Evolutionary conservation across 2,888 invertebrate species (phyloP).

Genomic region (Orchesellides sinensis): DNA sequence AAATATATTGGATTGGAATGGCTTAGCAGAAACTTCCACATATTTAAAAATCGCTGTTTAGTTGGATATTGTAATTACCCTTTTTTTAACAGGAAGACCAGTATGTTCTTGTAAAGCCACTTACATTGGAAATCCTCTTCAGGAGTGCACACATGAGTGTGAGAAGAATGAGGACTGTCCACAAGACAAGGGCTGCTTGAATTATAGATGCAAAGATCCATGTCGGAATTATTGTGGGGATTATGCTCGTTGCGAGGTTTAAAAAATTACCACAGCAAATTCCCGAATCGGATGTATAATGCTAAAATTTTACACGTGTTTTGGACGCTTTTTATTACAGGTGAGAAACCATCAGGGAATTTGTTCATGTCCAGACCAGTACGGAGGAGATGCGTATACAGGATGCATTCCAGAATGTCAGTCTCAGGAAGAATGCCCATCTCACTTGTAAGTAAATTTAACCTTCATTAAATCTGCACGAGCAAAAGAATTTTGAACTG

Average conservation of each 20-base stretch:
- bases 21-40: too few relatives aligned
- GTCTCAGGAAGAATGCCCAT: conserved; percentile 87
- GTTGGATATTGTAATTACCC: too few relatives aligned
- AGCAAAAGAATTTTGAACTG: too few relatives aligned
- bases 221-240: conserved; percentile 85
- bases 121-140: conserved; percentile 72
- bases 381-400: conserved; percentile 86
- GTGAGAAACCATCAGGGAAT: conserved; percentile 70
- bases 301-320: too few relatives aligned
- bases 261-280: too few relatives aligned
- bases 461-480: not conserved
- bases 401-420: conserved; percentile 90
- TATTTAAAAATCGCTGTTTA: too few relatives aligned
- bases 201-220: conserved; percentile 86
- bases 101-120: conserved; percentile 83
- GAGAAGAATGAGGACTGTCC: conserved; percentile 74
- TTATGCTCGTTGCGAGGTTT: conserved; percentile 86
- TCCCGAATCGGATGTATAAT: too few relatives aligned
- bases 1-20: too few relatives aligned
- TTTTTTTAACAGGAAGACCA: conserved; percentile 81
- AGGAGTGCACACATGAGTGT: conserved; percentile 75
- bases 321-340: too few relatives aligned
- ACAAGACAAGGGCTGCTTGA: conserved; percentile 82
- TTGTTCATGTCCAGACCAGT: conserved; percentile 79
- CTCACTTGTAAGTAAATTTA: conserved; percentile 76